phyloP scores from a whole-genome alignment of 2,888 invertebrate species.

The Volucella inflata region DNA sequence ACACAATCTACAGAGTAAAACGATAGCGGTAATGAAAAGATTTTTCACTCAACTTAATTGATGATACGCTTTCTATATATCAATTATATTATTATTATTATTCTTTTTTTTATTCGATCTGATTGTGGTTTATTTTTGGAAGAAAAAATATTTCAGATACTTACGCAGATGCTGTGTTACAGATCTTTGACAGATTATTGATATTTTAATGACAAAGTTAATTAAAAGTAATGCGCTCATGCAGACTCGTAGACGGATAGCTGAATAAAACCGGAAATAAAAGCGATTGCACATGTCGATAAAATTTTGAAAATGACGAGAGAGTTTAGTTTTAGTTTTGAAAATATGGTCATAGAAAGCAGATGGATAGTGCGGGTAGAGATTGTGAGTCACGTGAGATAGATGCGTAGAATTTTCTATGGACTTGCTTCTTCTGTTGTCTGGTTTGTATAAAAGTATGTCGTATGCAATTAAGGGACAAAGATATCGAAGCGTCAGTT shows the following conservation, averaged over 20 bases:
- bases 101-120: background rate
- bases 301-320: background rate
- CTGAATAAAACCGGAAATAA: background rate
- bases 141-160: background rate
- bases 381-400: background rate
- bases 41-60: conserved; percentile 37
- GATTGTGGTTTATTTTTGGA: conserved; percentile 23
- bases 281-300: background rate
- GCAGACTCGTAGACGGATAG: background rate
- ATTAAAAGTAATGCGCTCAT: conserved; percentile 29
- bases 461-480: too few relatives aligned
- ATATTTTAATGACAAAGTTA: conserved; percentile 34
- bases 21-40: conserved; percentile 8
- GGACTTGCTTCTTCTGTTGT: too few relatives aligned
- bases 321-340: background rate
- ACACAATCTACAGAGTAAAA: conserved; percentile 14
- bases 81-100: conserved; percentile 6
- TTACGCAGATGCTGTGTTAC: conserved; percentile 7
- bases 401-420: too few relatives aligned
- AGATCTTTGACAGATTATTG: conserved; percentile 22
- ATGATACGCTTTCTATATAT: conserved; percentile 54
- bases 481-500: too few relatives aligned
- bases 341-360: background rate
- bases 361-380: background rate
- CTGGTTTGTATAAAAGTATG: too few relatives aligned